Conservation (phyloP, 2,113 vertebrate species). For the Eupsittula cactorum region DNA sequence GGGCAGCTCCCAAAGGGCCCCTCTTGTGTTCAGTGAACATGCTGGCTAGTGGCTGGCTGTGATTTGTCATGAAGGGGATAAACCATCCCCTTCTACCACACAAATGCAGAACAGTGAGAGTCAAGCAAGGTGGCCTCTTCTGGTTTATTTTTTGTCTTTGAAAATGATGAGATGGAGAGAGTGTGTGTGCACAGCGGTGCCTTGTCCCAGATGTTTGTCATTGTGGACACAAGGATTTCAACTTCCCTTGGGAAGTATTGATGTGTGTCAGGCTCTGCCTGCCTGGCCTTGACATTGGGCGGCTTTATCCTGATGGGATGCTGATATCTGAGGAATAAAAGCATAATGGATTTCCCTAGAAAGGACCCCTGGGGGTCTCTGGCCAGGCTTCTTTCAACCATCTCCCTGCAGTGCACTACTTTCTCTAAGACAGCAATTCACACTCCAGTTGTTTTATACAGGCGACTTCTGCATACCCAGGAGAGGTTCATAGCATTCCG, state of each 20-base stretch:
- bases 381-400: background rate
- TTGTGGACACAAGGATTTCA: background rate
- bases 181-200: background rate
- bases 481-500: background rate
- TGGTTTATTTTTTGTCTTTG: background rate
- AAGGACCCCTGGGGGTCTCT: background rate
- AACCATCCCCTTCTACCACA: background rate
- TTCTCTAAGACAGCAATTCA: background rate
- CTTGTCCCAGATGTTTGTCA: background rate
- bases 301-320: background rate
- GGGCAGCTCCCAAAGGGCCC: background rate
- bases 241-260: background rate
- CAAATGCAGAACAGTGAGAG: background rate
- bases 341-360: background rate
- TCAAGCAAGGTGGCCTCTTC: background rate
- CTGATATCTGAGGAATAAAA: background rate
- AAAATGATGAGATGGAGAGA: background rate
- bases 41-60: background rate
- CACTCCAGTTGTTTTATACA: background rate
- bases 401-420: background rate
- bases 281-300: background rate
- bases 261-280: background rate
- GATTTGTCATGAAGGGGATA: background rate
- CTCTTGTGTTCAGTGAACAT: fast-evolving
- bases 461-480: background rate